Base-by-base conservation (phyloP, 64 coral and sea anemone species). In the Porites lutea region DNA sequence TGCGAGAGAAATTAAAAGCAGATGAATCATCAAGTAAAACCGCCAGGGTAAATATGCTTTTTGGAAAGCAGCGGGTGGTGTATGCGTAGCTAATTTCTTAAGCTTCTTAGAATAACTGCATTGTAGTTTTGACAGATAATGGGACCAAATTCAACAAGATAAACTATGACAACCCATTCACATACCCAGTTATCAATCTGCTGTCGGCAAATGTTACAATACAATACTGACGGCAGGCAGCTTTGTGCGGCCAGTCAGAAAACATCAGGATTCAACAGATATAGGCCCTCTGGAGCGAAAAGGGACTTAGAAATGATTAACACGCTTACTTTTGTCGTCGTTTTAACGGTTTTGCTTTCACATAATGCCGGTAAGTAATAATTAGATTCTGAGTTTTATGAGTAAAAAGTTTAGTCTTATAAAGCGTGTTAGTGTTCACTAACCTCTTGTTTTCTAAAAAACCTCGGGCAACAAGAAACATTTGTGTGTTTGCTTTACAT, bases 81-180 rank as follows among this genome's bases (percentile, higher is more conserved):
- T 19, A 76, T 76, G 47, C 14, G 15, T 13, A 14, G 10, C 51
- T 47, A 21, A 68, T 50, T 53, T 13, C 50, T 10, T 23, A 69
- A 27, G n/a, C 18, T 52, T 68, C 59, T 57, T 57, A 76, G 7
- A 49, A 68, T 9, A 49, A 20, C n/a, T 68, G 47, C n/a, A 18
- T 6, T 69, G 59, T 15, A 63, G 63, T 69, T 68, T 84, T 37
- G 7, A 63, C 81, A 47, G 62, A 10, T 8, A n/a, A 47, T 50
- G 46, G 8, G 1, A 46, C 45, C 11, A 45, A 13, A 67, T 45
- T 84, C 62, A 84, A 68, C 81, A 63, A 65, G 81, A 84, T 84
- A 84, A 84, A 69, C 81, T 84, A 68, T 84, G 81, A 84, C 81
- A 69, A 13, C 3, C 4, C 63, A 22, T 62, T 84, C 52, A 84